Evolutionary conservation across 1,140 invertebrate species (phyloP), one percentile per base, ranked within the genome.

Genomic region (Mylabris phalerata): DNA sequence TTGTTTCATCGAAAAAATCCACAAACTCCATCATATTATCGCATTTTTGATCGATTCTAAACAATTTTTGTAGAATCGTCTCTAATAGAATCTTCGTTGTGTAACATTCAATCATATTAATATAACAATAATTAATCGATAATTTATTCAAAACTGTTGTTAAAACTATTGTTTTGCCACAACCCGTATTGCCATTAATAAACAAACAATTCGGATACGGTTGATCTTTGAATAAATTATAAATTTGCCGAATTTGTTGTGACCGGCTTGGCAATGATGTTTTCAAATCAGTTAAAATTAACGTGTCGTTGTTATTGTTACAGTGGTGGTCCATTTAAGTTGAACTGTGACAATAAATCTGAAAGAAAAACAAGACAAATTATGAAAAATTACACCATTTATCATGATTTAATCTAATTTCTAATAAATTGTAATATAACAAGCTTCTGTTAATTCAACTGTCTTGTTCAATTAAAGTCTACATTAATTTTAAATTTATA

Each of bases 81-180:
- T 93, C 89, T 67, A 85, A 87, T 42, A 93, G 75, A 49, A 91
- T 83, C 75, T 84, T 86, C 2, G 78, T 73, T n/a, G 80, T 82
- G 67, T 87, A 88, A 68, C 87, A 89, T 71, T 94, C 91, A 4
- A 92, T 79, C 70, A 89, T 89, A 72, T 93, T 90, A n/a, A 93
- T 73, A 46, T 83, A 71, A 24, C 85, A 83, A 65, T 80, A 75
- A 69, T 82, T 84, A 43, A 85, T 82, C 6, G 78, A 65, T 40
- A 85, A 75, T 60, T 79, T 71, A 13, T 78, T 65, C 1, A 92
- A 67, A 9, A 89, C 68, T 11, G 75, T 74, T 44, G 75, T 75
- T 2, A 90, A 68, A 43, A 92, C 77, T 1, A 85, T 72, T 25
- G 85, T 85, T 77, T 95, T 95, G 19, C 91, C 92, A 9, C 87